phyloP scores from a whole-genome alignment of 2,888 invertebrate genomes.

The Pristionchus arcanus region DNA sequence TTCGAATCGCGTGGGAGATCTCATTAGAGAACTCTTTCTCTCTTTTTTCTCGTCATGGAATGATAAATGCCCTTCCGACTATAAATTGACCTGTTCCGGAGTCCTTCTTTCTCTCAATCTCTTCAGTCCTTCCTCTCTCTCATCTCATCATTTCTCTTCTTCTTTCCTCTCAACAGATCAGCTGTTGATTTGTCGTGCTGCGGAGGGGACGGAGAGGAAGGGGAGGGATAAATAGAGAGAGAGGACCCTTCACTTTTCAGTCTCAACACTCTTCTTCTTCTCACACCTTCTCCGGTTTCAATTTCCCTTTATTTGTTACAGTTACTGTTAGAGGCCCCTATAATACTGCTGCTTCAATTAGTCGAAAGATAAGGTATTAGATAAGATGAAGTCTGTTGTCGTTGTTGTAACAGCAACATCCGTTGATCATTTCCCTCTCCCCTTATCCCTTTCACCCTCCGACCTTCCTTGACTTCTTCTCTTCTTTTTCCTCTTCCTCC shows the following conservation, averaged over 20 bases:
- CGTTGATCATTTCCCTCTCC: background rate
- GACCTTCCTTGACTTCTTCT: background rate
- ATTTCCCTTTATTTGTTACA: background rate
- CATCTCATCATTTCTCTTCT: slow-evolving; percentile 26
- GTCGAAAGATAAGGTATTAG: no score
- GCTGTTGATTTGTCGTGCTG: slow-evolving; percentile 44
- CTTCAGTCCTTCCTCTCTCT: background rate
- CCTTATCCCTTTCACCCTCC: slow-evolving; percentile 9
- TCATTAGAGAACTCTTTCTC: slow-evolving; percentile 12
- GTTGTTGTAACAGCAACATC: background rate
- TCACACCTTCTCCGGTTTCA: slow-evolving; percentile 11
- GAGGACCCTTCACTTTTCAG: slow-evolving; percentile 23
- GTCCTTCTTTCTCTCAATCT: background rate
- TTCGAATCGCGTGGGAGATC: slow-evolving; percentile 2
- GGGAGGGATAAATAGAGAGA: slow-evolving; percentile 14
- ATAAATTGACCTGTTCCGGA: slow-evolving; percentile 40
- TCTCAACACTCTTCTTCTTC: background rate
- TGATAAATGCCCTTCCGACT: slow-evolving; percentile 17
- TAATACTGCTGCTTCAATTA: background rate
- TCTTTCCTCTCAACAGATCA: slow-evolving; percentile 45
- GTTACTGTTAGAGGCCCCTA: background rate
- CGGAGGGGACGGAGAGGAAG: background rate
- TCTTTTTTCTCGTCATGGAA: background rate
- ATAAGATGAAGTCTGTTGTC: no score
- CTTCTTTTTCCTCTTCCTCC: background rate